phyloP scores from a whole-genome alignment of 1,140 invertebrate genomes.

The Paraescarpia echinospica region DNA sequence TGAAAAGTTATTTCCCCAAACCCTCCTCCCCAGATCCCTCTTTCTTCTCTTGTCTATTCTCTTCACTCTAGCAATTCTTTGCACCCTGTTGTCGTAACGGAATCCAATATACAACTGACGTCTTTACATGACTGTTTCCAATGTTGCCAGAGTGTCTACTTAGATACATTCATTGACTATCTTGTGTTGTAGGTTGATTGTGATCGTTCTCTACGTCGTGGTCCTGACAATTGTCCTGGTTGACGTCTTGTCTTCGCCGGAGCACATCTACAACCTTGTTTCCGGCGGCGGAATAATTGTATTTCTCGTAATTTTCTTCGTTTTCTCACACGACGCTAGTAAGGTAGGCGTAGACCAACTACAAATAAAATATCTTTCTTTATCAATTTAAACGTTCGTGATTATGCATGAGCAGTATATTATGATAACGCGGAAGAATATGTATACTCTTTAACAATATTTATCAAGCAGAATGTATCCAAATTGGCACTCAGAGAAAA shows the following conservation, averaged over 20 bases:
- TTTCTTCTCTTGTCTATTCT: no score
- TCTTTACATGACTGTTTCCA: no score
- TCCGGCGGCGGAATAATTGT: slow-evolving; percentile 41
- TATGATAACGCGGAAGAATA: no score
- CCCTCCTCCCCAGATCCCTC: no score
- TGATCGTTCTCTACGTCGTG: neutral
- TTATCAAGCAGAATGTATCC: no score
- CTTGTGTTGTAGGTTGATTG: slow-evolving; percentile 12
- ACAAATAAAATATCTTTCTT: neutral
- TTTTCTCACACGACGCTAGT: slow-evolving; percentile 46
- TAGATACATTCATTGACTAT: neutral
- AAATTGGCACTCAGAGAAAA: no score
- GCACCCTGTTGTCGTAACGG: neutral
- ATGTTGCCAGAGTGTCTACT: neutral
- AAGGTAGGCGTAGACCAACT: slow-evolving; percentile 6
- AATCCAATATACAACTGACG: neutral
- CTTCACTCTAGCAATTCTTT: no score
- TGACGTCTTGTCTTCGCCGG: neutral
- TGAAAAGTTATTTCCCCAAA: no score
- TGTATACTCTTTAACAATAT: no score
- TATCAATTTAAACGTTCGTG: neutral
- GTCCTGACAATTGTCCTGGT: neutral
- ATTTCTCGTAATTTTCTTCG: slow-evolving; percentile 44
- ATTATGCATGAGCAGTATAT: neutral
- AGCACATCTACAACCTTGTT: slow-evolving; percentile 44